Base-by-base conservation (phyloP, 2,113 vertebrate species). In the Terrapene triunguis region DNA sequence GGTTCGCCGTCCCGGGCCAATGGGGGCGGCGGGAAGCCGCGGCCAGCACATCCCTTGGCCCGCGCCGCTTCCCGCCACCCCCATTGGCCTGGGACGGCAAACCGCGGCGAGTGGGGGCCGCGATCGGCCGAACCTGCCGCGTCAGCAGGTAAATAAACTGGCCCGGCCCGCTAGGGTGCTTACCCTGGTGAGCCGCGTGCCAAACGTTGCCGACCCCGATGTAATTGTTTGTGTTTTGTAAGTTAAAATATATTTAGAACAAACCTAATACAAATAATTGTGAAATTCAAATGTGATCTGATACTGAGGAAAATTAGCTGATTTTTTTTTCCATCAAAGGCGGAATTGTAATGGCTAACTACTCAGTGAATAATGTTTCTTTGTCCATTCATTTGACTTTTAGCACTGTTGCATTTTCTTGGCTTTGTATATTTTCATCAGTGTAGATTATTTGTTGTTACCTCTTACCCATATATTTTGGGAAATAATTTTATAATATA, bases 381-480 rank as follows among this genome's bases (percentile, higher is more conserved):
- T 98, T 98, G 96, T 98, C 89, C 59, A 94, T 97, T 98, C 96
- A 94, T 98, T 94, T 94, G 94, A 94, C 90, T 97, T 96, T 78
- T 92, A 97, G 93, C 82, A 59, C 84, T 79, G 82, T 94, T 92
- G 72, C 84, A 47, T 89, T 93, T 96, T 90, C 95, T 94, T 92
- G 89, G 80, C 91, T 95, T 69, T 92, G 42, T 88, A 78, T 38
- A 3, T 95, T 94, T 95, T 80, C 55, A 94, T 91, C 93, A 80
- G 25, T 84, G 94, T 72, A 87, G 29, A 85, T 88, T 9, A 16
- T 87, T 92, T 93, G 62, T 94, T 93, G 74, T 83, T 86, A 27
- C 57, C 95, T 76, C 57, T 55, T 81, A 57, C 27, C n/a, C 47
- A 53, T 95, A 51, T 62, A 93, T 87, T 90, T 96, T 95, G 85